Evolutionary conservation across 2,888 invertebrate genomes (phyloP), one percentile per base, ranked within the genome.

Genomic region (Uloborus plumipes): DNA sequence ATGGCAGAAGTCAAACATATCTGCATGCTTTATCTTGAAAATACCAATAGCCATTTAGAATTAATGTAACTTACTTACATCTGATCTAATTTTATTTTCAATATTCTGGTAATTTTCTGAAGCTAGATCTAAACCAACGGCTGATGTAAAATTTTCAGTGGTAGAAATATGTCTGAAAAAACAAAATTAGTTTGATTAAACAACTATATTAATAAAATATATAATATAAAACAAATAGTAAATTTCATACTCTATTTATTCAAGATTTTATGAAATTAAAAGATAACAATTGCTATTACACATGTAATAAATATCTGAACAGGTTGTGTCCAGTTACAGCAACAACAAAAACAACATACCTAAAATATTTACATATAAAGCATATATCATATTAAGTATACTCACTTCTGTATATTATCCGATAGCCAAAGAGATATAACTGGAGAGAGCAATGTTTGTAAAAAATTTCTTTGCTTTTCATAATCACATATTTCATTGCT

Each of bases 401-500:
- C 88, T 87, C 85, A 89, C 89, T 86, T 82, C 82, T 87, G 87
- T 73, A 89, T 87, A 66, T 88, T 87, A 31, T 85, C 77, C 11
- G 88, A 88, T 15, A 88, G 72, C 89, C 89, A 89, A 16, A 88
- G 84, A 59, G 86, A 86, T 70, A 87, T 87, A 15, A 88, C 92
- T 80, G 93, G 93, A 74, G 92, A 91, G 83, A 94, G 90, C 15
- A 94, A 91, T 87, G 94, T 93, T 31, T 92, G 92, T 39, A 94
- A 92, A 87, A 94, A 94, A 70, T 89, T 89, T 70, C 90, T 89
- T 88, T 94, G 94, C 22, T 55, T 66, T 18, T 84, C 76, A 77
- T 65, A 84, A 89, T 96, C 94, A 88, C 94, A 93, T 89, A 96
- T 95, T 89, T 96, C 94, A 90, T 97, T 97, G 76, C 89, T 90